A percentile compares a stretch with the other conserved stretches of the same genome.
phyloP scores from a whole-genome alignment of 1,140 invertebrate genomes.

The Trichomalopsis sarcophagae region DNA sequence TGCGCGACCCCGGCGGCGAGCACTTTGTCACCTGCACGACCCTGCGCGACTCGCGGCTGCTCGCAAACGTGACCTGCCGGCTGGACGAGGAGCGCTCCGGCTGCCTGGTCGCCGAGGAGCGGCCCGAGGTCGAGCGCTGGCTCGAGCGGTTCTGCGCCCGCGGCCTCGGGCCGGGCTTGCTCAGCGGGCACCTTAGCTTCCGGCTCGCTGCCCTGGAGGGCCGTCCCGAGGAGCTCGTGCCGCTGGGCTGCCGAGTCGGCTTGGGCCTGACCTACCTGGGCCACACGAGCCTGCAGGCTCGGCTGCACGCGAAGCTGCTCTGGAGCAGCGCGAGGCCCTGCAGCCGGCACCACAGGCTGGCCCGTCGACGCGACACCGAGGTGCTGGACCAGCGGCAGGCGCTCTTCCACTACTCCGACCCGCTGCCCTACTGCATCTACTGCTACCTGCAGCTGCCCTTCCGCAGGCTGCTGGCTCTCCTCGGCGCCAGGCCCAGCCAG shows the following conservation, averaged over 20 bases:
- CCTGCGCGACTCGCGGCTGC: constrained; percentile 82
- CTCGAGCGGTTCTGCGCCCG: constrained; percentile 81
- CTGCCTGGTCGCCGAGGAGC: constrained; percentile 81
- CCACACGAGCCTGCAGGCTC: constrained; percentile 80
- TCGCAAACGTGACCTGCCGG: constrained; percentile 86
- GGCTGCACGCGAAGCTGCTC: constrained; percentile 78
- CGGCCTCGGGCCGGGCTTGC: constrained; percentile 75
- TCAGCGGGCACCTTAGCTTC: constrained; percentile 86
- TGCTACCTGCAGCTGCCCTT: constrained; percentile 87
- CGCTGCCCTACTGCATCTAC: constrained; percentile 87
- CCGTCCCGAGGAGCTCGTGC: constrained; percentile 67
- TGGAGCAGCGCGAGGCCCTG: constrained; percentile 71
- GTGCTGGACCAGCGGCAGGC: constrained; percentile 80
- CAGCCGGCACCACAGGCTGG: constrained; percentile 69
- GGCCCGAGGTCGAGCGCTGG: constrained; percentile 82
- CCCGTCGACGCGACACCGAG: not conserved
- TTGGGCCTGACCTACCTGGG: constrained; percentile 86
- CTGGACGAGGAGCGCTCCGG: constrained; percentile 79
- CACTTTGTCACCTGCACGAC: constrained; percentile 88
- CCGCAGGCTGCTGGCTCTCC: constrained; percentile 75
- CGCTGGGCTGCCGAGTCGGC: constrained; percentile 83
- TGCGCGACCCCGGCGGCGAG: constrained; percentile 81
- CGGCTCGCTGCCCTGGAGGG: constrained; percentile 78
- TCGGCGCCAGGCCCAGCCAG: constrained; percentile 65
- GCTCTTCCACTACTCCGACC: constrained; percentile 87